Evolutionary conservation across 23 tunicate species (phyloP).

Genomic region (Corella eumyota): DNA sequence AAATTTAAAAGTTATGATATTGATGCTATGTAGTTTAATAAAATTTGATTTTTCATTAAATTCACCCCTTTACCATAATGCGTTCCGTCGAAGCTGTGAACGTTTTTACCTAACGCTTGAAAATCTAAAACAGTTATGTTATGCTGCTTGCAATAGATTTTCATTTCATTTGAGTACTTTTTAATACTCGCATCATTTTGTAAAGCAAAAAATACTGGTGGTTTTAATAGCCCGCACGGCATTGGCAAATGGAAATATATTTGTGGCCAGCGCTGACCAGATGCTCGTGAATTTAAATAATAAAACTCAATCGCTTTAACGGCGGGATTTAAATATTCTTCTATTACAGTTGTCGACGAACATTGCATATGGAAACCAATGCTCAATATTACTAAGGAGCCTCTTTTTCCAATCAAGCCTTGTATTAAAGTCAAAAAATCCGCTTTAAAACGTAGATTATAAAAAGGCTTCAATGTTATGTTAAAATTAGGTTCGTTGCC

Average conservation of each 20-base stretch:
- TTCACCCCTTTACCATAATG: slow-evolving; percentile 71
- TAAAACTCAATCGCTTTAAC: background rate
- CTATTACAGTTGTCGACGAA: background rate
- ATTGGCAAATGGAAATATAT: slow-evolving; percentile 12
- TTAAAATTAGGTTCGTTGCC: slow-evolving; percentile 11
- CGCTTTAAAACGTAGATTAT: slow-evolving; percentile 4
- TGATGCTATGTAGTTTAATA: slow-evolving; percentile 48
- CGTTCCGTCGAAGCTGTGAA: slow-evolving; percentile 64
- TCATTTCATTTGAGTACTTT: slow-evolving; percentile 1
- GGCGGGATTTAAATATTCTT: slow-evolving; percentile 10
- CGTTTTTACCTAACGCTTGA: slow-evolving; percentile 14
- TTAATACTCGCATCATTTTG: slow-evolving; percentile 19
- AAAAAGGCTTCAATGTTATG: slow-evolving; percentile 14
- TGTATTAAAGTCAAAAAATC: slow-evolving; percentile 11
- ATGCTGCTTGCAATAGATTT: slow-evolving; percentile 1
- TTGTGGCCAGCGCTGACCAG: slow-evolving; percentile 23
- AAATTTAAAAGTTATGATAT: slow-evolving; percentile 1
- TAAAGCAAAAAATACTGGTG: slow-evolving; percentile 7
- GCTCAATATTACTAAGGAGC: slow-evolving; percentile 25
- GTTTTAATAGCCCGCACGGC: slow-evolving; percentile 21
- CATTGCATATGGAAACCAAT: slow-evolving; percentile 30
- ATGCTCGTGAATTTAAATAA: background rate
- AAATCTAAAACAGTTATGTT: slow-evolving; percentile 25
- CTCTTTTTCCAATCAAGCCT: slow-evolving; percentile 10
- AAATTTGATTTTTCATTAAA: slow-evolving; percentile 46